Percentiles rank a stretch among this genome's conserved stretches.
phyloP scores from a whole-genome alignment of 2,113 vertebrate species.

The Eptesicus fuscus region DNA sequence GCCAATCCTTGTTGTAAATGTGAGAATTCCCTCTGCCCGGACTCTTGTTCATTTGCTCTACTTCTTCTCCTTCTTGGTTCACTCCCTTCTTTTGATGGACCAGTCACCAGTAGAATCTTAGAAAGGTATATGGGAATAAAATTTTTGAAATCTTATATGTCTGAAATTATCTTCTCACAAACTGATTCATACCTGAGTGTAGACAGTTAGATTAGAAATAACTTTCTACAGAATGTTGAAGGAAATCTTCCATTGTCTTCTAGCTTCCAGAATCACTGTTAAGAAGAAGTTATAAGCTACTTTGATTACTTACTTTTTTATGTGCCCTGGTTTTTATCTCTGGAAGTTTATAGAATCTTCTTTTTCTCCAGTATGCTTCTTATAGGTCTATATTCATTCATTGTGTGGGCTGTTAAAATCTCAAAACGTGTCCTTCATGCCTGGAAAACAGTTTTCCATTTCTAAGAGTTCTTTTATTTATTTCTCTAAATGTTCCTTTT shows the following conservation, averaged over 20 bases:
- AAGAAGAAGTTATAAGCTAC: slow-evolving; percentile 1
- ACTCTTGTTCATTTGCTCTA: not conserved
- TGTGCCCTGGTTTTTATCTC: not conserved
- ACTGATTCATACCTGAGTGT: not conserved
- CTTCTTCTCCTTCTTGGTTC: not conserved
- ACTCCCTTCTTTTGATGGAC: not conserved
- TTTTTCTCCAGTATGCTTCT: not conserved
- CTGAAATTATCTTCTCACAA: not conserved
- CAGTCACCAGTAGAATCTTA: not conserved
- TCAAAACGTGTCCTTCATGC: not conserved
- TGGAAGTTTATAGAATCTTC: not conserved
- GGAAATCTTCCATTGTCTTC: not conserved
- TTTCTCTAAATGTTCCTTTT: not conserved
- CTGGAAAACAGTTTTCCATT: slow-evolving; percentile 8
- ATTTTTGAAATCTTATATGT: not conserved
- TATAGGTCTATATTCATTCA: not conserved
- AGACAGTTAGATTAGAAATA: not conserved
- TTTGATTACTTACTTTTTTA: not conserved
- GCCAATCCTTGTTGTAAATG: not conserved
- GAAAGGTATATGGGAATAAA: not conserved
- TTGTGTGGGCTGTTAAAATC: not conserved
- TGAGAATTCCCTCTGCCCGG: not conserved
- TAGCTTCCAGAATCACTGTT: not conserved
- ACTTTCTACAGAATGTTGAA: not conserved
- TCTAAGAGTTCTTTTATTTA: not conserved